phyloP scores from a whole-genome alignment of 92 coral and sea anemone species.

The Phenganax stokvisi region DNA sequence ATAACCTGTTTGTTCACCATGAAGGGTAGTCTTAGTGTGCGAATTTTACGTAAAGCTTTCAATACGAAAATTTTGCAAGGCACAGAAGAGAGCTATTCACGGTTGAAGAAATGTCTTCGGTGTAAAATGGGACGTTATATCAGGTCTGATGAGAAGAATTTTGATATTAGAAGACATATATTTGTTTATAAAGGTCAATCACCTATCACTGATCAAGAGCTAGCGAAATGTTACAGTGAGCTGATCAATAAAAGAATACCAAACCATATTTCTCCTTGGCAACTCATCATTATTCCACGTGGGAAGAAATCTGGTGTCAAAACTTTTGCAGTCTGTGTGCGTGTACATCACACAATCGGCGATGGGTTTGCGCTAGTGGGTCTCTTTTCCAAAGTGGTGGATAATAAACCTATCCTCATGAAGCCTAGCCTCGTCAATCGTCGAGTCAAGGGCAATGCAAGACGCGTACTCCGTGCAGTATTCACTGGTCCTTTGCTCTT shows the following conservation, averaged over 20 bases:
- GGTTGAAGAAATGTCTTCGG: constrained; percentile 71
- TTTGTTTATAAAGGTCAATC: constrained; percentile 50
- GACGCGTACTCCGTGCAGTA: constrained; percentile 43
- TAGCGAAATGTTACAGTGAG: constrained; percentile 56
- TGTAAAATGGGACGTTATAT: constrained; percentile 71
- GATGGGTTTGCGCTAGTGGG: constrained; percentile 88
- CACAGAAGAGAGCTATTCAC: constrained; percentile 72
- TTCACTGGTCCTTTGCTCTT: constrained; percentile 84
- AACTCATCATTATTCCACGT: constrained; percentile 60
- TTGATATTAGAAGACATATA: constrained; percentile 71
- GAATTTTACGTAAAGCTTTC: constrained; percentile 60
- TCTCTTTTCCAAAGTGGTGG: constrained; percentile 62
- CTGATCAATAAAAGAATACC: constrained; percentile 58
- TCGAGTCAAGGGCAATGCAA: constrained; percentile 42
- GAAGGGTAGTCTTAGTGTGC: constrained; percentile 64
- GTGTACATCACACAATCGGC: constrained; percentile 88
- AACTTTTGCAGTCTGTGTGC: constrained; percentile 73
- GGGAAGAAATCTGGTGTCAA: constrained; percentile 43
- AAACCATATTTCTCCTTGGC: constrained; percentile 84
- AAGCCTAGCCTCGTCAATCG: constrained; percentile 48
- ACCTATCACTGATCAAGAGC: constrained; percentile 66
- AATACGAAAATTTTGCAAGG: constrained; percentile 66
- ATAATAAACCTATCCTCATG: constrained; percentile 77
- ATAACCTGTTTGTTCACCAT: constrained; percentile 79
- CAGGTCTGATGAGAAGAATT: constrained; percentile 74